Conservation (phyloP, 37 sponge, comb jelly and placozoan species). For the Oscarella lobularis region DNA sequence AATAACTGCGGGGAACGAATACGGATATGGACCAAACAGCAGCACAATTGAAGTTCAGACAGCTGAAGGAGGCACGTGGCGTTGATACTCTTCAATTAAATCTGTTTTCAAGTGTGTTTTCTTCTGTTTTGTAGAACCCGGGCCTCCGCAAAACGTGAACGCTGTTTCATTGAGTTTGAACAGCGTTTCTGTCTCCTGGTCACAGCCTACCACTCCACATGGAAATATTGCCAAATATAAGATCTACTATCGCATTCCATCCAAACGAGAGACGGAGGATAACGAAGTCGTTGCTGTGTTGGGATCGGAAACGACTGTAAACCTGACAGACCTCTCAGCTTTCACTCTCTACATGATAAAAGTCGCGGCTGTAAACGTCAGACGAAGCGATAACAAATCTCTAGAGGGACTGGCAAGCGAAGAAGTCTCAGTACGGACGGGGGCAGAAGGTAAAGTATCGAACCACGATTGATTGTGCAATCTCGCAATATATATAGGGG, state of each 20-base stretch:
- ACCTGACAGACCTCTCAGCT: neutral
- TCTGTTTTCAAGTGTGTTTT: too few species aligned
- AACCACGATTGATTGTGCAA: too few species aligned
- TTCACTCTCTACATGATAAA: neutral
- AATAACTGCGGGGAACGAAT: constrained; percentile 6
- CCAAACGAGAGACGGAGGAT: too few species aligned
- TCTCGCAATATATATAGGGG: too few species aligned
- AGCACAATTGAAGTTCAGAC: too few species aligned
- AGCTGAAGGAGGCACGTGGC: too few species aligned
- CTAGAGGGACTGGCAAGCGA: neutral
- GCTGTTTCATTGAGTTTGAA: neutral
- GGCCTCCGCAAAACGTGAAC: neutral
- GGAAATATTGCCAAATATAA: neutral
- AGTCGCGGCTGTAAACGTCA: neutral
- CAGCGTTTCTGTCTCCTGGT: neutral
- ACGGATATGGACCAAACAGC: neutral
- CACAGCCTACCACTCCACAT: neutral
- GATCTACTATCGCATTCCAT: neutral
- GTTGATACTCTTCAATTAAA: too few species aligned
- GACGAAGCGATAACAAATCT: neutral
- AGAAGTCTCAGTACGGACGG: neutral
- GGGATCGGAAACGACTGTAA: neutral
- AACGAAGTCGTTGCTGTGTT: too few species aligned
- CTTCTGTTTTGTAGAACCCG: too few species aligned
- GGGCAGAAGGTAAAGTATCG: neutral